Conservation (phyloP, 2,888 invertebrate species). For the Aethes cnicana region DNA sequence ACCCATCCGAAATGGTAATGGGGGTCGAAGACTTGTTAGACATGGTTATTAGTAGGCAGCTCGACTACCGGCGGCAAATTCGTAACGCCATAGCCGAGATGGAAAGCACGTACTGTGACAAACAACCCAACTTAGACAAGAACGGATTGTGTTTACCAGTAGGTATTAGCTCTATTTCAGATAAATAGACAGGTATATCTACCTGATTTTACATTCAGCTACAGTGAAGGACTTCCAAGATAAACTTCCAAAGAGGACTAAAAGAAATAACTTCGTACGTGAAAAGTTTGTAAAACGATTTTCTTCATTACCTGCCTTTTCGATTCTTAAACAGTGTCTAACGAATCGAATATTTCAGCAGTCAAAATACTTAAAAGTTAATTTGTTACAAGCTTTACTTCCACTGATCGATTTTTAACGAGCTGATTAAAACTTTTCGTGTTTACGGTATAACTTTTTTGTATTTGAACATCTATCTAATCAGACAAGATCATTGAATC, state of each 20-base stretch:
- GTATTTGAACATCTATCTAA: too few species aligned
- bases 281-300: conserved; percentile 53
- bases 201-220: too few species aligned
- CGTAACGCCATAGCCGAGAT: neutral
- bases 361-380: conserved; percentile 23
- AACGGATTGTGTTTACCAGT: too few species aligned
- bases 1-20: conserved; percentile 20
- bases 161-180: too few species aligned
- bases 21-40: conserved; percentile 11
- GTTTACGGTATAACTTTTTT: too few species aligned
- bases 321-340: conserved; percentile 50
- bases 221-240: neutral
- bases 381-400: conserved; percentile 11
- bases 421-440: neutral
- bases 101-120: too few species aligned
- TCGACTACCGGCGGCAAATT: too few species aligned
- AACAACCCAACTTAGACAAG: too few species aligned
- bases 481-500: neutral
- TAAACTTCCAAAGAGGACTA: neutral
- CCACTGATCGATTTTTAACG: conserved; percentile 10
- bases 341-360: conserved; percentile 40
- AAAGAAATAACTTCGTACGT: conserved; percentile 53
- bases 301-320: conserved; percentile 61
- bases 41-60: conserved; percentile 3
- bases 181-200: too few species aligned